phyloP scores from a whole-genome alignment of 2,797 vertebrate species.

The Clangula hyemalis region DNA sequence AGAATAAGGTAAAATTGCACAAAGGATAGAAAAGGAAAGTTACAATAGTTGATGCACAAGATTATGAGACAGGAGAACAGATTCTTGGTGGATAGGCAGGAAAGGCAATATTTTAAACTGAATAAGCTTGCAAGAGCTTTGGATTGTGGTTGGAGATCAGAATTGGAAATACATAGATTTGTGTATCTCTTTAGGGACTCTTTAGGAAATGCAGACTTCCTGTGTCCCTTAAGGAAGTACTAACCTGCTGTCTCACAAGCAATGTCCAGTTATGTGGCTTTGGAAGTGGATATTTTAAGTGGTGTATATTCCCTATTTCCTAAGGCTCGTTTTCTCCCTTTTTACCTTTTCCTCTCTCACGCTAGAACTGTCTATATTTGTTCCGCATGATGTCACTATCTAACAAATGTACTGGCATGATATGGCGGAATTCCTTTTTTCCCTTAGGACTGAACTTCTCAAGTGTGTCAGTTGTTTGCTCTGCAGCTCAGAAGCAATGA shows the following conservation, averaged over 20 bases:
- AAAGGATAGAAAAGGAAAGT: background rate
- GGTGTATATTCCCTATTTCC: background rate
- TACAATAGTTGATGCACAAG: background rate
- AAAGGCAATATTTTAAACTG: background rate
- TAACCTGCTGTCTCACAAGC: background rate
- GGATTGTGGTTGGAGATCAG: background rate
- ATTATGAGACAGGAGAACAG: background rate
- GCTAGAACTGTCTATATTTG: background rate
- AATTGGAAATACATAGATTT: background rate
- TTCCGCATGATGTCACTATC: background rate
- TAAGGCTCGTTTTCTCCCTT: background rate
- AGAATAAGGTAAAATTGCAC: background rate
- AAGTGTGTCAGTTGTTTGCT: background rate
- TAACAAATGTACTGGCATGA: background rate
- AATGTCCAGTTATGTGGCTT: background rate
- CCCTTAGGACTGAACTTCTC: background rate
- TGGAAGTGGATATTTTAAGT: background rate
- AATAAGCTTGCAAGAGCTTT: background rate
- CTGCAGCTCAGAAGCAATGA: background rate
- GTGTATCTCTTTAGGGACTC: background rate
- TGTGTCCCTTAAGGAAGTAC: background rate
- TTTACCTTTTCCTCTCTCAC: background rate
- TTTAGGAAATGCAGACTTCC: background rate
- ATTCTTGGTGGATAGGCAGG: background rate
- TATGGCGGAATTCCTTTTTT: constrained; percentile 7